Evolutionary conservation across 1,140 invertebrate species (phyloP).

Genomic region (Probaryconus sp.): DNA sequence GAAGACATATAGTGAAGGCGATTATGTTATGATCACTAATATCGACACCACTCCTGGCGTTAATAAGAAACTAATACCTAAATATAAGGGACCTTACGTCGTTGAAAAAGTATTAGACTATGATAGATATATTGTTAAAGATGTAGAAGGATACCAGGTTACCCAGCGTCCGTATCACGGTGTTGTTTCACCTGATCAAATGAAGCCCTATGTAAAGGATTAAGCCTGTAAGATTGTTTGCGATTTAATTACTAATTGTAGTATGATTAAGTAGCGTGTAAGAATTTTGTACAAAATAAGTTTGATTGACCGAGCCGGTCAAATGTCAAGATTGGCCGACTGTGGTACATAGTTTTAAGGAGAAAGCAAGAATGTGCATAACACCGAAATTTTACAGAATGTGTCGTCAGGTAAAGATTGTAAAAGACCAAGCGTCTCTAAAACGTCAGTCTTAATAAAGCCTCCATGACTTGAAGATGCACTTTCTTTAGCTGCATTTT

Average conservation of each 20-base stretch:
- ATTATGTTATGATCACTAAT: constrained; percentile 58
- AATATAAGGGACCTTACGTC: constrained; percentile 47
- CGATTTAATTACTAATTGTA: no score
- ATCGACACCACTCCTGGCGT: constrained; percentile 38
- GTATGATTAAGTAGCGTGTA: no score
- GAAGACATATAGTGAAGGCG: constrained; percentile 39
- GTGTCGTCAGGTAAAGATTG: no score
- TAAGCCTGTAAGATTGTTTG: no score
- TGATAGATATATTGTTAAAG: constrained; percentile 48
- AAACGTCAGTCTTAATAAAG: no score
- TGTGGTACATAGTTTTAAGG: no score
- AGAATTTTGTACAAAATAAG: neutral
- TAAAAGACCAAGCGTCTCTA: no score
- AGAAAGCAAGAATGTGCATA: no score
- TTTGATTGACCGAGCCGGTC: constrained; percentile 10
- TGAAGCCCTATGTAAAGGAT: constrained; percentile 16
- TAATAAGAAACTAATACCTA: constrained; percentile 46
- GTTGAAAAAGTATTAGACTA: constrained; percentile 44
- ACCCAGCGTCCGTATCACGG: constrained; percentile 33
- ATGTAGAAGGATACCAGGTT: constrained; percentile 42
- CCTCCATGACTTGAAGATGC: no score
- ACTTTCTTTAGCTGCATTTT: no score
- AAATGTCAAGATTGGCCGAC: constrained; percentile 11
- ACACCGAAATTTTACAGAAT: no score
- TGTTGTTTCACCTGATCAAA: constrained; percentile 10